Percentiles rank a stretch among this genome's conserved stretches.
Conservation (phyloP, 2,888 invertebrate species). For the Habroteleia sp. region DNA sequence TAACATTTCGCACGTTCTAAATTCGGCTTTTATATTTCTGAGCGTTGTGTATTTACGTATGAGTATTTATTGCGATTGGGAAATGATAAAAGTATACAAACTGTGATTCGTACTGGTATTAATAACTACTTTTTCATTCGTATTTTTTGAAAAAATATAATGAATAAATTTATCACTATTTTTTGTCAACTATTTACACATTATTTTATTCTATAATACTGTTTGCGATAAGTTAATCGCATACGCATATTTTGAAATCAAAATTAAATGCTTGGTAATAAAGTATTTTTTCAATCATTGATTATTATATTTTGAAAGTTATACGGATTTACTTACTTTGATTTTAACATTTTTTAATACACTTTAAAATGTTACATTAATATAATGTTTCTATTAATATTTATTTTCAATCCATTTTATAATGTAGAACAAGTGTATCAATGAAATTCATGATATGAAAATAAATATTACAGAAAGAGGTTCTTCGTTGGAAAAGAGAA, state of each 20-base stretch:
- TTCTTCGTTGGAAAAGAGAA: conserved; percentile 17
- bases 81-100: conserved; percentile 21
- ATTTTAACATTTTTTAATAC: conserved; percentile 3
- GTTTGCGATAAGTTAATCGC: no score
- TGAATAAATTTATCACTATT: not conserved
- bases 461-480: conserved; percentile 12
- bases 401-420: conserved; percentile 32
- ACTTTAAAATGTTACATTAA: not conserved
- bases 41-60: conserved; percentile 3
- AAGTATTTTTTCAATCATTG: no score
- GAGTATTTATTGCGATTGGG: conserved; percentile 27
- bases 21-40: conserved; percentile 37
- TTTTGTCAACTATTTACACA: no score
- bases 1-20: conserved; percentile 16
- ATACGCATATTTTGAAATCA: no score
- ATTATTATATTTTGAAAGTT: no score
- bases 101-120: conserved; percentile 29
- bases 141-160: not conserved
- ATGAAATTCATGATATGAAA: conserved; percentile 23
- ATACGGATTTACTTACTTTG: not conserved
- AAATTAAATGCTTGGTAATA: no score
- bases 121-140: conserved; percentile 7
- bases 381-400: conserved; percentile 1
- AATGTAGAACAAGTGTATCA: conserved; percentile 37
- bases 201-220: no score